Percentiles rank a stretch among this genome's conserved stretches.
phyloP scores from a whole-genome alignment of 2,797 vertebrate genomes.

The Falco peregrinus region DNA sequence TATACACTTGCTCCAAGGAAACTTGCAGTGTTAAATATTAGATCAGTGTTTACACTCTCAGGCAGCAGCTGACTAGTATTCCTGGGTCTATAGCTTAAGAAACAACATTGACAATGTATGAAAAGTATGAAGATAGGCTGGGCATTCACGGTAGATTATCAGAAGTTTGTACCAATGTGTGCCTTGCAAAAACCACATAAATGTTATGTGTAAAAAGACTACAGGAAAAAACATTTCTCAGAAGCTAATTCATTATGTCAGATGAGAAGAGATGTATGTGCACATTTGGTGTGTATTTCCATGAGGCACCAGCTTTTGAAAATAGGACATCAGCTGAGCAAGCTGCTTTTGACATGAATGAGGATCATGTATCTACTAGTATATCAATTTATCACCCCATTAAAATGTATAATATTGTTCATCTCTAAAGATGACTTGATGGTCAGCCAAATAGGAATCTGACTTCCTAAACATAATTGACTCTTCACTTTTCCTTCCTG shows the following conservation, averaged over 20 bases:
- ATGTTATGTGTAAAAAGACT: rapidly evolving
- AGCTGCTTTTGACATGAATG: not conserved
- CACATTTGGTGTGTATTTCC: not conserved
- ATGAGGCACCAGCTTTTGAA: not conserved
- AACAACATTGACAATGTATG: not conserved
- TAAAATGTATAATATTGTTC: not conserved
- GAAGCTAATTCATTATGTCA: not conserved
- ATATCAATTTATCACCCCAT: not conserved
- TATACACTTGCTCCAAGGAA: not conserved
- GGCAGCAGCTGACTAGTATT: not conserved
- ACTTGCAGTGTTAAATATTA: not conserved
- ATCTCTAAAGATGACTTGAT: not conserved
- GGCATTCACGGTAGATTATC: not conserved
- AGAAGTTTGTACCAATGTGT: not conserved
- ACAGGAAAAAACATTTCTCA: not conserved
- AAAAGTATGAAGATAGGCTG: not conserved
- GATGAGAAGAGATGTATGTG: not conserved
- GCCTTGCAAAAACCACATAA: not conserved
- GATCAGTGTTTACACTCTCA: not conserved
- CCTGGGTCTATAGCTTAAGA: not conserved
- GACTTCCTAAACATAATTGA: not conserved
- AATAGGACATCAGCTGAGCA: not conserved
- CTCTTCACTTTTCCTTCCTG: not conserved
- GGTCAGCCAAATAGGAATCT: not conserved
- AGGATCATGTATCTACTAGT: not conserved